phyloP scores from a whole-genome alignment of 2,797 vertebrate genomes.

The Astyanax mexicanus region DNA sequence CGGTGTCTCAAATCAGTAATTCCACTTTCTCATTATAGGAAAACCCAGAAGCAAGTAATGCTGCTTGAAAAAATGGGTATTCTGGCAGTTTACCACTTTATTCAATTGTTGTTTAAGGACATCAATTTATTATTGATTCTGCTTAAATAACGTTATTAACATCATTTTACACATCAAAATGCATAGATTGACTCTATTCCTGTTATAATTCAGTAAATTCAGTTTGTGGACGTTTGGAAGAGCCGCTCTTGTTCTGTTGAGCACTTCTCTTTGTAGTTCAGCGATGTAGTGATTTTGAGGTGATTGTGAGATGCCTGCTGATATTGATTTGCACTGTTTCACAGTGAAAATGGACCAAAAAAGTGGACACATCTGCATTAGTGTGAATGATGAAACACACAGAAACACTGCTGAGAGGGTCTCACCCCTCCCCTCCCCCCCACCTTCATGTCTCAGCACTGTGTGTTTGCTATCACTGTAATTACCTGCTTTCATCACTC shows the following conservation, averaged over 20 bases:
- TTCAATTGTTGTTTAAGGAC: too few relatives aligned
- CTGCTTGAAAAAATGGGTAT: too few relatives aligned
- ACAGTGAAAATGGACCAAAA: conserved; percentile 21
- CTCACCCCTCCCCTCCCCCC: conserved; percentile 1
- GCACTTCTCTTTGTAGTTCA: background rate
- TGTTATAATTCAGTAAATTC: too few relatives aligned
- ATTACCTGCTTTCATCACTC: conserved; percentile 39
- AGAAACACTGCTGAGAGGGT: conserved; percentile 34
- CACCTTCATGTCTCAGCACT: background rate
- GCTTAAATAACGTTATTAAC: too few relatives aligned
- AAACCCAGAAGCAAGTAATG: background rate
- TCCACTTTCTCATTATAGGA: too few relatives aligned
- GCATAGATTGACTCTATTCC: too few relatives aligned
- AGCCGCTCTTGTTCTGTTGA: background rate
- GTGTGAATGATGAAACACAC: conserved; percentile 39
- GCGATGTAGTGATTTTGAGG: background rate
- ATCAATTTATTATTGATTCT: too few relatives aligned
- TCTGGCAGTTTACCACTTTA: too few relatives aligned
- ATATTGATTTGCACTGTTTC: background rate
- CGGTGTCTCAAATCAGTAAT: too few relatives aligned
- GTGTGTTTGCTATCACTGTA: conserved; percentile 21
- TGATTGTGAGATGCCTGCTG: conserved; percentile 9
- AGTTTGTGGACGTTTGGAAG: background rate
- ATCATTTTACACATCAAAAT: too few relatives aligned
- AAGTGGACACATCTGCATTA: conserved; percentile 14